phyloP scores from a whole-genome alignment of 2,797 vertebrate species.

The Momotus momota region DNA sequence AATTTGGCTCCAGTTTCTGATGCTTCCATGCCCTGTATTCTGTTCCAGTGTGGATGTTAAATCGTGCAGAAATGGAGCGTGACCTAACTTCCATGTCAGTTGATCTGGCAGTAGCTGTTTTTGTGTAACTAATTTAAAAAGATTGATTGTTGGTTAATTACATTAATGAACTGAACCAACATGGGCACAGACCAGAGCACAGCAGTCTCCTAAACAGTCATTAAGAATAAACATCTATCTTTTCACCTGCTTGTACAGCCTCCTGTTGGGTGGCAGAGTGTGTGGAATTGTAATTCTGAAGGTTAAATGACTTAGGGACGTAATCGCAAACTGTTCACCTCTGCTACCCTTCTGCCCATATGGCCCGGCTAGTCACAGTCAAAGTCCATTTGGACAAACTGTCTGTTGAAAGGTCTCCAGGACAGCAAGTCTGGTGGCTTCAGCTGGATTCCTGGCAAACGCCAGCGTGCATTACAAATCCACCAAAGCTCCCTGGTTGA shows the following conservation, averaged over 20 bases:
- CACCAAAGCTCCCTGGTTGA: background rate
- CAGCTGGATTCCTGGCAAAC: constrained; percentile 6
- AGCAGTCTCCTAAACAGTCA: constrained; percentile 63
- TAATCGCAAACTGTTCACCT: constrained; percentile 52
- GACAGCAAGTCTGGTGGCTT: constrained; percentile 19
- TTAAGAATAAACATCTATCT: constrained; percentile 63
- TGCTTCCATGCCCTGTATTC: background rate
- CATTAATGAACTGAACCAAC: constrained; percentile 71
- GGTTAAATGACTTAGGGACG: constrained; percentile 52
- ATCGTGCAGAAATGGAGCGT: constrained; percentile 57
- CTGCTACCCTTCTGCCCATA: constrained; percentile 33
- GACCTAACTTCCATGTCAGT: constrained; percentile 49
- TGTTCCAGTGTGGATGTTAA: constrained; percentile 29
- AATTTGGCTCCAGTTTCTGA: constrained; percentile 28
- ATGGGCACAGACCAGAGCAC: constrained; percentile 42
- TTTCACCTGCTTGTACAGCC: constrained; percentile 52
- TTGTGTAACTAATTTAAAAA: constrained; percentile 69
- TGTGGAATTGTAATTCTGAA: constrained; percentile 57
- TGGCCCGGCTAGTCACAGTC: constrained; percentile 25
- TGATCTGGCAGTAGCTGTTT: constrained; percentile 54
- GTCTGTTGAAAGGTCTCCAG: constrained; percentile 54
- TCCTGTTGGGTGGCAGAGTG: constrained; percentile 36
- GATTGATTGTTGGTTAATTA: constrained; percentile 71
- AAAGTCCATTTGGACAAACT: constrained; percentile 34
- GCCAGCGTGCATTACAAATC: background rate